Conservation (phyloP, 2,113 vertebrate genomes). For the Larimichthys polyactis region DNA sequence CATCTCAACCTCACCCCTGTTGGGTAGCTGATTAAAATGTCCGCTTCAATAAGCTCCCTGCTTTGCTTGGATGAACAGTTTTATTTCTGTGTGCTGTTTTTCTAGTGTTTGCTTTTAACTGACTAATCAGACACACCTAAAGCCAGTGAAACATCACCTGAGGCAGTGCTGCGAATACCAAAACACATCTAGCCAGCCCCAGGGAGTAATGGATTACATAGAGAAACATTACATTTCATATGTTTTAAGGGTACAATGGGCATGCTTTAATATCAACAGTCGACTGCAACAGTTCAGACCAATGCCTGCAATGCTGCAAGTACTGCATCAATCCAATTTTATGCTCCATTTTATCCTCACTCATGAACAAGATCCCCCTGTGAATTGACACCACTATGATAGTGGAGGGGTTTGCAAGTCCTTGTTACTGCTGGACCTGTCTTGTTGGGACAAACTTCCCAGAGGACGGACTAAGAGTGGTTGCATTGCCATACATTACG, state of each 20-base stretch:
- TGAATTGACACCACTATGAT: neutral
- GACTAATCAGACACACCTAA: slow-evolving; percentile 56
- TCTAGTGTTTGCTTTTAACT: slow-evolving; percentile 56
- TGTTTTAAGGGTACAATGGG: neutral
- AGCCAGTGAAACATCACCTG: slow-evolving; percentile 36
- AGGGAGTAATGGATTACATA: slow-evolving; percentile 32
- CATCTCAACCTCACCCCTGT: slow-evolving; percentile 68
- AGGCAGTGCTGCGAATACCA: slow-evolving; percentile 2
- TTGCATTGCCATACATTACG: too few relatives aligned
- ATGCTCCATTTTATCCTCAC: slow-evolving; percentile 24
- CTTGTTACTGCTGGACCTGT: neutral
- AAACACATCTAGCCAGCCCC: slow-evolving; percentile 18
- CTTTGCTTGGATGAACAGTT: slow-evolving; percentile 67
- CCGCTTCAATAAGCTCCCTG: slow-evolving; percentile 66
- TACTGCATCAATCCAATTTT: slow-evolving; percentile 10
- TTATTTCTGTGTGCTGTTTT: slow-evolving; percentile 57
- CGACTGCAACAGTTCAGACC: neutral
- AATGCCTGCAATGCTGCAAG: neutral
- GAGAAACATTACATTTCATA: neutral
- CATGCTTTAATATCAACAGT: slow-evolving; percentile 27
- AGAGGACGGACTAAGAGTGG: neutral
- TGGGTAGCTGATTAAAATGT: slow-evolving; percentile 77
- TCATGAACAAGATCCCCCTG: neutral
- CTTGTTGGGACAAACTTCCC: neutral
- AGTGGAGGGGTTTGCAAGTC: neutral